Evolutionary conservation across 2,888 invertebrate genomes (phyloP), one percentile per base, ranked within the genome.

Genomic region (Trypoxylon attenuatum): DNA sequence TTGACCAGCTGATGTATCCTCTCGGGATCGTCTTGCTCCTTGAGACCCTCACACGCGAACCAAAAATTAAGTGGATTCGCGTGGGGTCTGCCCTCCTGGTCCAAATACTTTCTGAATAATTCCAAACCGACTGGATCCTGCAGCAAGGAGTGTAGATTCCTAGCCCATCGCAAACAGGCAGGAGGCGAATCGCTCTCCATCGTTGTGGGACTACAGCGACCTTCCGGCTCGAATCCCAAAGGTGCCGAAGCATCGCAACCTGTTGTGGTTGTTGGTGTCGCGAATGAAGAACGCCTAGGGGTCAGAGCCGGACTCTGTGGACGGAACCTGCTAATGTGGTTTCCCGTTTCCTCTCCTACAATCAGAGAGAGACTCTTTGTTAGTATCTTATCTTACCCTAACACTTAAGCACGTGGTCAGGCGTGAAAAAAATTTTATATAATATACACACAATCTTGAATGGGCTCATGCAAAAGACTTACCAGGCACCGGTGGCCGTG

Each of bases 31-130:
- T 90, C 89, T 88, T 94, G 93, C 87, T 93, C 94, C 79, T 94
- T 93, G 79, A 95, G 91, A 54, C 96, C 94, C 86, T 95, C 94
- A 88, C 96, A 96, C 51, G 97, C 97, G 89, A 97, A 97, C 92
- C 96, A 97, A 89, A 98, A 98, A 88, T 94, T 93, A 82, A 96
- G 91, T 54, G 94, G 91, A 88, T 94, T 94, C 77, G 93, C 92
- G 88, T 94, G 92, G 83, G 91, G 90, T 71, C 91, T 91, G 81
- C 93, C 94, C 87, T 95, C 95, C 79, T 92, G 91, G 86, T 92
- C 91, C 82, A 95, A 91, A 88, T 94, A 95, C 88, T 91, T 91
- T 87, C 93, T 93, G 89, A 97, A 97, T 83, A 96, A 89, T 66
- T 93, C 92, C 77, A 96, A 94, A 65, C 98, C 98, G 87, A 96